These are phyloP conservation scores for Corythornis vintsioides DNA, from an alignment of 2,113 vertebrate species.

Conservation along the genomic window DNA sequence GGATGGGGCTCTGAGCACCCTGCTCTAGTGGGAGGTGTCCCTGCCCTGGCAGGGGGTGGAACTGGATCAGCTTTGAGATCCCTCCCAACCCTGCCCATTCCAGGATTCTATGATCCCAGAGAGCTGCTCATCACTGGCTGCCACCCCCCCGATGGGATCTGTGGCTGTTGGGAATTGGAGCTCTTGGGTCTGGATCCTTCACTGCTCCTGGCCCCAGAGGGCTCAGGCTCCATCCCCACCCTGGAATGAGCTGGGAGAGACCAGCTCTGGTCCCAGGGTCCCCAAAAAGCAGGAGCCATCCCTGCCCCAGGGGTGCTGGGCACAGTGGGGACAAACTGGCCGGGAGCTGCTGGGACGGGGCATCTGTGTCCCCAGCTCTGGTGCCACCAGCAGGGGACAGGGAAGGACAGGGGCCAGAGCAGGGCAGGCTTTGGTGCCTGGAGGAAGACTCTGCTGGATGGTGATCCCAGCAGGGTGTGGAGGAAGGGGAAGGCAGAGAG, in stretches of 20 bases:
- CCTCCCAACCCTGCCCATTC: not conserved
- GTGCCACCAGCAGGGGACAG: not conserved
- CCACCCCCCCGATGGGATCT: accelerated
- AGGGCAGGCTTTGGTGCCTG: accelerated
- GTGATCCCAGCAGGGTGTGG: accelerated
- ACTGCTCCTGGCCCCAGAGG: not conserved
- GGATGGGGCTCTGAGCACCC: too few species aligned
- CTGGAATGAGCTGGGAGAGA: accelerated
- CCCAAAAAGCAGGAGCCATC: accelerated
- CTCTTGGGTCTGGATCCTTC: not conserved
- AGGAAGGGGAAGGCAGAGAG: not conserved
- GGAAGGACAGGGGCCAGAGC: not conserved
- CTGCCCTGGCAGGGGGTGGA: too few species aligned
- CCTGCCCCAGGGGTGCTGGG: not conserved
- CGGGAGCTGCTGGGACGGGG: accelerated
- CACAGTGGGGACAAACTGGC: not conserved
- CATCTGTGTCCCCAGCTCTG: accelerated
- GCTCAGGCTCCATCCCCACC: not conserved
- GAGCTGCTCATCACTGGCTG: accelerated
- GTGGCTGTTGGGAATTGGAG: accelerated
- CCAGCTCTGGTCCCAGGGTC: not conserved
- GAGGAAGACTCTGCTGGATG: not conserved
- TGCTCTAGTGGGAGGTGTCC: too few species aligned
- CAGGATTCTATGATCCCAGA: not conserved
- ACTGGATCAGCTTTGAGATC: too few species aligned